A percentile compares a stretch with the other conserved stretches of the same genome.
These are phyloP conservation scores for Cyclophora albipunctata DNA, from an alignment of 2,888 invertebrate species.

Conservation along the genomic window DNA sequence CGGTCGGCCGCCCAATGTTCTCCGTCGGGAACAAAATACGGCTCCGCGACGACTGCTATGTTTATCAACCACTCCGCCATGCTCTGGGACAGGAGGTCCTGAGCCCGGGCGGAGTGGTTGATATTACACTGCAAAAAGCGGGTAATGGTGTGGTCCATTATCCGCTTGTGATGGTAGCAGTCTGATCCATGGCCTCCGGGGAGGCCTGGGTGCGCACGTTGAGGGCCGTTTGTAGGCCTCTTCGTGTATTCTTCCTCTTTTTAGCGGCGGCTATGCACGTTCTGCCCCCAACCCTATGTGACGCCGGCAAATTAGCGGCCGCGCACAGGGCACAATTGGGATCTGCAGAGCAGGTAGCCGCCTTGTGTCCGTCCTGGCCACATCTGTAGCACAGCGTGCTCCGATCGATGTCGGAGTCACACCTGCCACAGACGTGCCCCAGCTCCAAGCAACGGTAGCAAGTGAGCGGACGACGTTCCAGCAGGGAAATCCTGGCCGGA, in stretches of 20 bases:
- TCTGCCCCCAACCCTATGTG: slow-evolving; percentile 1
- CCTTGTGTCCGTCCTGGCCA: slow-evolving; percentile 1
- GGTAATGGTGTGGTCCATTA: background rate
- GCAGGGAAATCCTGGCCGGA: slow-evolving; percentile 1
- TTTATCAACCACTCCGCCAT: slow-evolving; percentile 6
- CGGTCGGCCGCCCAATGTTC: background rate
- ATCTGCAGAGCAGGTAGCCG: background rate
- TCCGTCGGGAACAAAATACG: background rate
- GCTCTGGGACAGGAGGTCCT: slow-evolving; percentile 9
- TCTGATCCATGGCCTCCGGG: too few relatives aligned
- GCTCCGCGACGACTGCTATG: slow-evolving; percentile 3
- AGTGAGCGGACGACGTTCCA: background rate
- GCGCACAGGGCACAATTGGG: slow-evolving; percentile 1
- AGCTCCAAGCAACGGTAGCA: slow-evolving; percentile 3
- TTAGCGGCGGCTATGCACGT: background rate
- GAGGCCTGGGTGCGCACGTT: too few relatives aligned
- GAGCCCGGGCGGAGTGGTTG: background rate
- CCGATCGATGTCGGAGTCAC: slow-evolving; percentile 1
- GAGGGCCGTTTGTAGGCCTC: too few relatives aligned
- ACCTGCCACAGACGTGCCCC: slow-evolving; percentile 13
- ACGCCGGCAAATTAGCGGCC: background rate
- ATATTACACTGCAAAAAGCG: background rate
- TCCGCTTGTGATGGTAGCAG: background rate
- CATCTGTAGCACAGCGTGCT: slow-evolving; percentile 11
- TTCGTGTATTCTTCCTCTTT: too few relatives aligned